A percentile compares a stretch with the other conserved stretches of the same genome.
These are phyloP conservation scores for Pycnonotus jocosus DNA, from an alignment of 2,113 vertebrate genomes.

Conservation along the genomic window DNA sequence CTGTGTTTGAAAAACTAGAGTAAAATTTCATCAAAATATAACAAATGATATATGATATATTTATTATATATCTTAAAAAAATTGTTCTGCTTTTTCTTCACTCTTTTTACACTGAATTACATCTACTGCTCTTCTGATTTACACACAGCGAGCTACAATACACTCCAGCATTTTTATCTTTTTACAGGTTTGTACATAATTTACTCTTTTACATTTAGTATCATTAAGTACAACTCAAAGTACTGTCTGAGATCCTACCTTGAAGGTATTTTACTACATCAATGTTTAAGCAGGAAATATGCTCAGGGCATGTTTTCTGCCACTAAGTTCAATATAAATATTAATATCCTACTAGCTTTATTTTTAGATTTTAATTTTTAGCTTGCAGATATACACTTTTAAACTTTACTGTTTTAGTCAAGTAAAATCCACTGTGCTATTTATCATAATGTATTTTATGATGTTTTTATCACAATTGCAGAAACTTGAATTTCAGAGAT, in stretches of 20 bases:
- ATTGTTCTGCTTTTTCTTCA: neutral
- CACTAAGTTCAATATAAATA: slow-evolving; percentile 55
- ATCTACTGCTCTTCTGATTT: neutral
- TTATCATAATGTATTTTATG: neutral
- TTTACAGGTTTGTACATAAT: slow-evolving; percentile 9
- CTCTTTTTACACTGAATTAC: neutral
- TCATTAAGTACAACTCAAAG: slow-evolving; percentile 19
- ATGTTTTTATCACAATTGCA: neutral
- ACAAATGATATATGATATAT: neutral
- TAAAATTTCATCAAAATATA: neutral
- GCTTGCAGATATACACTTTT: neutral
- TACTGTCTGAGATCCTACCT: slow-evolving; percentile 12
- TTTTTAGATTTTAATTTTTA: slow-evolving; percentile 55
- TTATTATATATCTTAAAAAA: neutral
- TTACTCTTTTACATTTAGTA: slow-evolving; percentile 29
- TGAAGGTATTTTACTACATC: slow-evolving; percentile 37
- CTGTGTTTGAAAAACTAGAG: neutral
- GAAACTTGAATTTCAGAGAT: neutral
- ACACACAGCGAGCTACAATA: neutral
- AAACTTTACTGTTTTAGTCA: neutral
- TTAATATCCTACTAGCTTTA: slow-evolving; percentile 43
- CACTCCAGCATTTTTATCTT: neutral
- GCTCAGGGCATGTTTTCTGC: slow-evolving; percentile 28
- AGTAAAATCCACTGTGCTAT: neutral
- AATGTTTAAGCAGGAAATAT: slow-evolving; percentile 36